phyloP scores from a whole-genome alignment of 2,113 vertebrate species.

The Cebus imitator region DNA sequence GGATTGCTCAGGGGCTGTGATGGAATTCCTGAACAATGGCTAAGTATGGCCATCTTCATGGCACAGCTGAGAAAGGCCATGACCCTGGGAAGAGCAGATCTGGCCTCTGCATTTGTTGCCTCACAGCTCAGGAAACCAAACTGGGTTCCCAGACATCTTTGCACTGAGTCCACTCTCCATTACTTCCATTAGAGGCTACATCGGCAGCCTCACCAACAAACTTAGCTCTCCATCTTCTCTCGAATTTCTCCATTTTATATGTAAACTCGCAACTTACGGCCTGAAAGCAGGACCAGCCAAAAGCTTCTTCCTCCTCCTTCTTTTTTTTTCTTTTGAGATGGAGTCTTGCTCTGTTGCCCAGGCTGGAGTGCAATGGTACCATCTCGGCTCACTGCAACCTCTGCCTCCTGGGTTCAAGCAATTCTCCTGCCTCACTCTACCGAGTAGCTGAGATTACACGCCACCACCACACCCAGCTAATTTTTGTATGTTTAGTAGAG shows the following conservation, averaged over 20 bases:
- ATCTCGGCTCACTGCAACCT: no score
- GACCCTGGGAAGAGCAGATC: background rate
- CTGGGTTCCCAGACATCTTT: background rate
- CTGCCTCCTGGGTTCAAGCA: no score
- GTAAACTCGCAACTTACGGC: background rate
- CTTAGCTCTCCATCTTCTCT: background rate
- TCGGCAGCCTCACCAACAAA: background rate
- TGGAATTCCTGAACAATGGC: background rate
- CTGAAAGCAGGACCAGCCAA: background rate
- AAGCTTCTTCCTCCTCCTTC: background rate
- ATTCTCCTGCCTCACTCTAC: no score
- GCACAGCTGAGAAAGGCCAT: background rate
- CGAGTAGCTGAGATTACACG: no score
- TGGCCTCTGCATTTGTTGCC: background rate
- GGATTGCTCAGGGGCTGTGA: background rate
- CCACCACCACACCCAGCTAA: no score
- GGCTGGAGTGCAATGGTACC: no score
- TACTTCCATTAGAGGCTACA: background rate
- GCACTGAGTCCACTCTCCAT: background rate
- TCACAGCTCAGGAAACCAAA: background rate
- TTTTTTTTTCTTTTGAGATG: no score
- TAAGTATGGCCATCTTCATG: background rate
- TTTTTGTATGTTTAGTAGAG: no score
- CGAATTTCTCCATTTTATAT: background rate
- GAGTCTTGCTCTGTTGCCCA: no score